Conservation (phyloP, 2,888 invertebrate species). For the Nephrotoma appendiculata region DNA sequence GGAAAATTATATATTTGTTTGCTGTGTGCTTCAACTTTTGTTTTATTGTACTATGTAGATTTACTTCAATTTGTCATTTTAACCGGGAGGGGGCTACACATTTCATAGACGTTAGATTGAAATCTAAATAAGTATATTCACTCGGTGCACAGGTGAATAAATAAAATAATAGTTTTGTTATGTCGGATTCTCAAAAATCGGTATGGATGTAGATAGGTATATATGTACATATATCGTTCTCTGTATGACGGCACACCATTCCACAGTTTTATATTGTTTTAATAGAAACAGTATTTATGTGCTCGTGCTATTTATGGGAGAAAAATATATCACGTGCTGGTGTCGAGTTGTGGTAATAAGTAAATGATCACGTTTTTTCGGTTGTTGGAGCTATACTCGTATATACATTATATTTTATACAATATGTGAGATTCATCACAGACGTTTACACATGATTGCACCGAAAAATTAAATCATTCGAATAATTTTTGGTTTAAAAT, state of each 20-base stretch:
- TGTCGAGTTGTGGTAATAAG: background rate
- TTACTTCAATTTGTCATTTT: background rate
- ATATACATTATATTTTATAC: background rate
- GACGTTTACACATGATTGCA: background rate
- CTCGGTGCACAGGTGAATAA: background rate
- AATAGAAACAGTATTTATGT: background rate
- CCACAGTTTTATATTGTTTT: background rate
- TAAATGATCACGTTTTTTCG: background rate
- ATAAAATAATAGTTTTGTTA: background rate
- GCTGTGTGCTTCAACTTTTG: background rate
- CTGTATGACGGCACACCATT: background rate
- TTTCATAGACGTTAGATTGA: background rate
- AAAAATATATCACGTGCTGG: background rate
- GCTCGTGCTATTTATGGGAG: background rate
- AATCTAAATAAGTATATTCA: background rate
- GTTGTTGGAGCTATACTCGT: background rate
- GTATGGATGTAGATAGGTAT: background rate
- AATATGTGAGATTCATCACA: background rate
- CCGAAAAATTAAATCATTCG: background rate
- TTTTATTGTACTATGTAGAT: background rate
- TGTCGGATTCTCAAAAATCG: background rate
- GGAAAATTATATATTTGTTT: background rate
- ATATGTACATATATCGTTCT: too few relatives aligned
- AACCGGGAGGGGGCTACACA: background rate
- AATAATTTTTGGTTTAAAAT: background rate